phyloP scores from a whole-genome alignment of 2,113 vertebrate genomes.

The Arenaria interpres region DNA sequence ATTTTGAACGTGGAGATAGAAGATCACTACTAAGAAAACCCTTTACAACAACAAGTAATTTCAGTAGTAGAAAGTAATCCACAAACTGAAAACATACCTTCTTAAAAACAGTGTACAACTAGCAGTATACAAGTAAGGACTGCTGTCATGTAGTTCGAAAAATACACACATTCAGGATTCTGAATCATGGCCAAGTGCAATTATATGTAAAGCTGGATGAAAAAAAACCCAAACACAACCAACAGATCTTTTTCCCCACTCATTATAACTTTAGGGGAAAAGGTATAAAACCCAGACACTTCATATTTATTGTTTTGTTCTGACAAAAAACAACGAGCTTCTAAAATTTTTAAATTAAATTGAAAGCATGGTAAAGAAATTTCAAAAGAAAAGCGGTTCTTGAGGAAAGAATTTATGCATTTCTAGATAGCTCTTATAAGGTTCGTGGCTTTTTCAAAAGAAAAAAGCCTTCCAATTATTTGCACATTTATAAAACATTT shows the following conservation, averaged over 20 bases:
- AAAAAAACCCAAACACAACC: not conserved
- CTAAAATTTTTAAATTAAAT: not conserved
- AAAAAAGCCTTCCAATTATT: not conserved
- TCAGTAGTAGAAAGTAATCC: not conserved
- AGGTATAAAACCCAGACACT: not conserved
- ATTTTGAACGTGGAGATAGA: not conserved
- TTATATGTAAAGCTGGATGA: not conserved
- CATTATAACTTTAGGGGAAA: not conserved
- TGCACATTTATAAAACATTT: not conserved
- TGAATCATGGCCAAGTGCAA: not conserved
- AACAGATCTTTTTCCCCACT: fast-evolving
- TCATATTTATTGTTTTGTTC: not conserved
- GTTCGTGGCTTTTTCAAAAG: not conserved
- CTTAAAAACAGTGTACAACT: not conserved
- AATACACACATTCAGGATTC: not conserved
- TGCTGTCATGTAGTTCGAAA: not conserved
- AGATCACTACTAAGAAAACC: not conserved
- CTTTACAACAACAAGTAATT: not conserved
- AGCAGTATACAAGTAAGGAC: not conserved
- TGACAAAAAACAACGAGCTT: not conserved
- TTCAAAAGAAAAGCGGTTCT: not conserved
- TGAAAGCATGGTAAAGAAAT: not conserved
- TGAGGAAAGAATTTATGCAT: not conserved
- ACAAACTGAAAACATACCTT: not conserved
- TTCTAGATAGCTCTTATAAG: not conserved